Base-by-base conservation (phyloP, 1,140 invertebrate species). In the Bombus pascuorum region DNA sequence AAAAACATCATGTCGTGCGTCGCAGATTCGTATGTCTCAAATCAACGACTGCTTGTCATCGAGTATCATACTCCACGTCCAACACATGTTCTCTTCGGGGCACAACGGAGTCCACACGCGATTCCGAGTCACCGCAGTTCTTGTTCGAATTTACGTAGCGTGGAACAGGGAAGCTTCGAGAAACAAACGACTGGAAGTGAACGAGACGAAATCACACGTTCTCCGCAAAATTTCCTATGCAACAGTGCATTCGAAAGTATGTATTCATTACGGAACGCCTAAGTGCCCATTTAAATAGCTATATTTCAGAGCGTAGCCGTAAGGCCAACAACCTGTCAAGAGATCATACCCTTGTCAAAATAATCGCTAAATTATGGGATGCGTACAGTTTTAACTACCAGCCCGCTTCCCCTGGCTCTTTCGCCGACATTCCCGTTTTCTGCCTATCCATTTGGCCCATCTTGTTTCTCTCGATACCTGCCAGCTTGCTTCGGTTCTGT, bases 331-430 rank as follows among this genome's bases (percentile, higher is more conserved):
- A 93, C 86, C 91, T 93, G 93, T 94, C 92, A 92, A 81, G 85
- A 90, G 91, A 93, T 94, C 93, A 94, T 94, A 94, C 94, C 94
- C 94, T 93, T 94, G 94, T 95, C 94, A 94, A 95, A 94, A 94
- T 95, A 94, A 95, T 94, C 94, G 92, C 91, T 93, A 94, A 94
- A 94, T 94, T 95, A 94, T 93, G 92, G 94, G 93, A 94, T 94
- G 85, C 91, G 89, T 91, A 92, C 87, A 88, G 90, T 91, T 89
- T 91, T 93, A 91, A 92, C 91, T 93, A 92, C 89, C 89, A 91
- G 89, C 91, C 86, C 88, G 84, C 79, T 84, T 86, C 82, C 72
- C 59, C 0, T 10, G 59, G 25, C 3, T 62, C 22, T n/a, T 62
- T 62, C 28, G 59, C 86, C 89, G 90, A 89, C 89, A 91, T 92